Base-by-base conservation (phyloP, 2,888 invertebrate species). In the Rotaria macrura region DNA sequence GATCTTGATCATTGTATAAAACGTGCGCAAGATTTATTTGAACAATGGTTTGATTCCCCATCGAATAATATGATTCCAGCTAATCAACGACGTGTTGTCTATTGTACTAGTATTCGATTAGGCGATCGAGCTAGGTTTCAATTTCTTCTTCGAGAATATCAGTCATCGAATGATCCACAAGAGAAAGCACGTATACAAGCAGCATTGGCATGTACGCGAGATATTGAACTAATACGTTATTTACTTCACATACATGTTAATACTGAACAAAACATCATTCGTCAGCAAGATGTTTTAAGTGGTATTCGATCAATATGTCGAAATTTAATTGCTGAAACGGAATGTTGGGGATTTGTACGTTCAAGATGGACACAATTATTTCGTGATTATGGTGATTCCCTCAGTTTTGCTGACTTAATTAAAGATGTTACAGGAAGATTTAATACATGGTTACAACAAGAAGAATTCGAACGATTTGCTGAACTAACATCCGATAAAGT, bases 211-310 rank as follows among this genome's bases (percentile, higher is more conserved):
- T 86, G 86, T 57, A 55, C 85, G 34, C 52, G 72, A 57, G 86
- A 86, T n/a, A 74, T 49, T 25, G 85, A 85, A 85, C 57, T 86
- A 20, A 54, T 83, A 29, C 34, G 47, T 20, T 54, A 85, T 55
- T 85, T 85, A 34, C 65, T 86, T 25, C 65, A 85, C 25, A 72
- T 83, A 29, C 85, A 86, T 57, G 17, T 85, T 14, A 43, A 85
- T 85, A 12, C 43, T 2, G n/a, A 43, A 23, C 25, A 12, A 29
- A 83, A 85, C 14, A 83, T 47, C 7, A 84, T 83, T n/a, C 79
- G 86, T 38, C 57, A 49, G 83, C 86, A 86, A 86, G 86, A 86
- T 83, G 85, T 47, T 52, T 25, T 84, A 74, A 43, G n/a, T 84
- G 84, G 84, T 20, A 86, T 74, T 17, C 52, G 43, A 29, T 84